A percentile compares a stretch with the other conserved stretches of the same genome.
phyloP scores from a whole-genome alignment of 1,140 invertebrate genomes.

The Lasioglossum baleicum region DNA sequence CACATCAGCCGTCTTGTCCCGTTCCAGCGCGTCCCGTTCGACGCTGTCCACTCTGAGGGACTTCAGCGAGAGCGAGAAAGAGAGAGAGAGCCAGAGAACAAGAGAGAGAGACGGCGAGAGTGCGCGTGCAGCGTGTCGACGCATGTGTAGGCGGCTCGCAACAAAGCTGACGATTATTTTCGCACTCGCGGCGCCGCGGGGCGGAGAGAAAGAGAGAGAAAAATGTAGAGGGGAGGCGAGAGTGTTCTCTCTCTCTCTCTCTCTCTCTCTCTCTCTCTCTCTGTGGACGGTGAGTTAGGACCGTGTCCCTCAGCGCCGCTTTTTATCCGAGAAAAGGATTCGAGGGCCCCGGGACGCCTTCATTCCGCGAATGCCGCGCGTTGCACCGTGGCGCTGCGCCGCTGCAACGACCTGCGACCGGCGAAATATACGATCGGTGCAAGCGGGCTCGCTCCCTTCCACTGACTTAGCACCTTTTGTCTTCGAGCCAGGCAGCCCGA shows the following conservation, averaged over 20 bases:
- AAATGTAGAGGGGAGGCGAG: not conserved
- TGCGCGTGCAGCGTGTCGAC: conserved; percentile 25
- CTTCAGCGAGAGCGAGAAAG: not conserved
- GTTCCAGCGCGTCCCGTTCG: too few relatives aligned
- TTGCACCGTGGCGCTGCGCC: conserved; percentile 9
- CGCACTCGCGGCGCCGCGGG: conserved; percentile 1
- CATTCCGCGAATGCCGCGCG: conserved; percentile 21
- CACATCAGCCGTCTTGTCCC: not conserved
- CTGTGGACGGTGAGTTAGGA: conserved; percentile 11
- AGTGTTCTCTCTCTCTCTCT: not conserved
- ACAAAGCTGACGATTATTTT: conserved; percentile 34
- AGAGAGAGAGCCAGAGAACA: not conserved
- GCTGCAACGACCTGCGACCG: not conserved
- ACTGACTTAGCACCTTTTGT: conserved; percentile 61
- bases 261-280: too few relatives aligned
- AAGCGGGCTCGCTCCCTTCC: conserved; percentile 16
- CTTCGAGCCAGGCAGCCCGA: conserved; percentile 4
- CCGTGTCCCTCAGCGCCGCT: conserved; percentile 17
- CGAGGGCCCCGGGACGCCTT: conserved; percentile 14
- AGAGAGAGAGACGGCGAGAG: not conserved
- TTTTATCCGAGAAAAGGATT: conserved; percentile 25
- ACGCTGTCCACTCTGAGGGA: not conserved
- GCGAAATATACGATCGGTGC: conserved; percentile 20
- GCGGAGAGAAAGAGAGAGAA: not conserved
- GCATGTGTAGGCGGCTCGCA: conserved; percentile 27